Conservation (phyloP, 2,113 vertebrate species). For the Xiphias gladius region DNA sequence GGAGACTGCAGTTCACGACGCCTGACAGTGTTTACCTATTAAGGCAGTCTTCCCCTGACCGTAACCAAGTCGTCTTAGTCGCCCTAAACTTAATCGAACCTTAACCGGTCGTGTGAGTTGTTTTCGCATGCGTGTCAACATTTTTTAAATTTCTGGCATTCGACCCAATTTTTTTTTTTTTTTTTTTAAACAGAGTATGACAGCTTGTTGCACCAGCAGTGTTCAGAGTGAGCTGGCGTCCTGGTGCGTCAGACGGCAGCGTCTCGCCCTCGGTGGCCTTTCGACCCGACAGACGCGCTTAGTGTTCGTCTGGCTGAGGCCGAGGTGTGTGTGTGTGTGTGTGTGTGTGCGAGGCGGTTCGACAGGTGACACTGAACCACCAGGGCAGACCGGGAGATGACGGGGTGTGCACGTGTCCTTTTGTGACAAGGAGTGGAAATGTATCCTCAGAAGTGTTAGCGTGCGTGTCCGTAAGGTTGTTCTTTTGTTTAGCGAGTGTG, state of each 20-base stretch:
- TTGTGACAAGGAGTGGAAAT: background rate
- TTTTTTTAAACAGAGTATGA: too few species aligned
- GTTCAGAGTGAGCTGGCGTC: background rate
- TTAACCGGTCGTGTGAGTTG: too few species aligned
- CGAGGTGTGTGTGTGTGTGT: slow-evolving; percentile 5
- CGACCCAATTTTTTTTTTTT: too few species aligned
- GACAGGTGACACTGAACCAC: slow-evolving; percentile 32
- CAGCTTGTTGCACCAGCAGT: too few species aligned
- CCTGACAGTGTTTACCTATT: too few species aligned
- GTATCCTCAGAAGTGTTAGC: background rate
- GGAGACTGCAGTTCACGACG: too few species aligned
- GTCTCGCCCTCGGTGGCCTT: background rate
- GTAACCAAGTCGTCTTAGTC: too few species aligned
- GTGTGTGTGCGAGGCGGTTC: slow-evolving; percentile 8
- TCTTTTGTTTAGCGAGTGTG: background rate
- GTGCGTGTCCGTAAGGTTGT: background rate
- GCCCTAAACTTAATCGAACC: too few species aligned
- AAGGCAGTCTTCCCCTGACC: too few species aligned
- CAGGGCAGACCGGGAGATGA: background rate
- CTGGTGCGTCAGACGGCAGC: background rate
- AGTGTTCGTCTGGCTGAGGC: background rate
- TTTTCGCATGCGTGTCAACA: too few species aligned
- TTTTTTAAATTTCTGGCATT: too few species aligned
- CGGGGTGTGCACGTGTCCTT: background rate
- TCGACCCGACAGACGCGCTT: background rate